Conservation (phyloP, 35 echinoderm and acorn worm species). For the Lytechinus variegatus region DNA sequence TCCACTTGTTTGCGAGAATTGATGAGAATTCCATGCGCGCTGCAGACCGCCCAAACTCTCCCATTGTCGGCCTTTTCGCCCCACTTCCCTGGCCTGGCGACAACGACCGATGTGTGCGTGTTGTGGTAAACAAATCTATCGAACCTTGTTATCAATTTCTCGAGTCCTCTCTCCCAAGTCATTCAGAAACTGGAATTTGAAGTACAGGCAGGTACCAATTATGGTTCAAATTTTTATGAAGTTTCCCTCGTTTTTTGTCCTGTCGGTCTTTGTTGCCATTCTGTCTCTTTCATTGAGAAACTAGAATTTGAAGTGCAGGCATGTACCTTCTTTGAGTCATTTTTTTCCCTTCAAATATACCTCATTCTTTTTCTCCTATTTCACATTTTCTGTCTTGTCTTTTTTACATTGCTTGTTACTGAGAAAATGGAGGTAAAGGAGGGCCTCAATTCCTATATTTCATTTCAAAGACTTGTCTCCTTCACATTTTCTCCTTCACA, state of each 20-base stretch:
- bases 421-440: too few species aligned
- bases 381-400: too few species aligned
- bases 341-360: too few species aligned
- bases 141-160: constrained; percentile 13
- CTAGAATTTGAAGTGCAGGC: too few species aligned
- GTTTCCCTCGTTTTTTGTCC: neutral
- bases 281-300: too few species aligned
- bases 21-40: neutral
- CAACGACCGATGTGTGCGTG: neutral
- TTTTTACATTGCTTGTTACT: too few species aligned
- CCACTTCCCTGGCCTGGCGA: neutral
- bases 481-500: too few species aligned
- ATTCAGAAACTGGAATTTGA: constrained; percentile 5
- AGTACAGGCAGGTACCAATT: neutral
- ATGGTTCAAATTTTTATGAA: neutral
- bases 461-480: too few species aligned
- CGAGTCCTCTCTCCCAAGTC: neutral
- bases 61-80: neutral
- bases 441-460: too few species aligned
- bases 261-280: neutral
- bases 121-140: neutral
- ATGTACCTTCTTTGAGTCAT: too few species aligned
- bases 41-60: neutral
- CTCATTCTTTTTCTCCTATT: too few species aligned
- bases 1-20: constrained; percentile 11